Conservation (phyloP, 92 coral and sea anemone species). For the Epizoanthus ramosus region DNA sequence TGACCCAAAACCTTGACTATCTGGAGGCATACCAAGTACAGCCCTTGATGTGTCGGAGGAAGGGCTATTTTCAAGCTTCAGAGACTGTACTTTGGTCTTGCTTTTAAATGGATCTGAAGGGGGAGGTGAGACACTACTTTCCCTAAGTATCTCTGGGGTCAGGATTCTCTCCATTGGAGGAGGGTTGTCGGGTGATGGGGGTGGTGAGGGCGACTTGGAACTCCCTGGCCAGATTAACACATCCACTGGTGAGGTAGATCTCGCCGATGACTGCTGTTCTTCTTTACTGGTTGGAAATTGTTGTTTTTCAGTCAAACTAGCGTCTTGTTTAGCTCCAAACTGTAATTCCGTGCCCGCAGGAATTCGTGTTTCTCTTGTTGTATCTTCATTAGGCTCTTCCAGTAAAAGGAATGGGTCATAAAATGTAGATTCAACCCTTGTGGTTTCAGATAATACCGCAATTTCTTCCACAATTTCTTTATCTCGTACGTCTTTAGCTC, state of each 20-base stretch:
- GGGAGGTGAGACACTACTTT: neutral
- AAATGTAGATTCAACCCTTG: conserved; percentile 3
- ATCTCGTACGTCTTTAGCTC: neutral
- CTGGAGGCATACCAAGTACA: neutral
- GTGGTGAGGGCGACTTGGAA: conserved; percentile 30
- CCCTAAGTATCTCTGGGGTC: conserved; percentile 9
- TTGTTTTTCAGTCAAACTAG: neutral
- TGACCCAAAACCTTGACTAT: conserved; percentile 5
- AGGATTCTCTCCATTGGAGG: conserved; percentile 30
- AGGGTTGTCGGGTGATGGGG: conserved; percentile 23
- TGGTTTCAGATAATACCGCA: neutral
- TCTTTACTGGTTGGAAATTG: neutral
- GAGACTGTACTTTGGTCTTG: neutral
- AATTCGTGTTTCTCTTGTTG: neutral
- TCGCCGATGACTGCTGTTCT: neutral
- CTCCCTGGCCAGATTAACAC: neutral
- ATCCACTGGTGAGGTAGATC: neutral
- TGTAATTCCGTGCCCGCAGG: neutral
- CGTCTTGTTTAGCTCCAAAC: neutral
- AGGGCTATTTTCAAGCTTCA: neutral
- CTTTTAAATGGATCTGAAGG: neutral
- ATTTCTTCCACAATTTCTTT: conserved; percentile 23
- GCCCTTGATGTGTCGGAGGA: conserved; percentile 9
- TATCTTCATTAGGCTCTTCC: conserved; percentile 18
- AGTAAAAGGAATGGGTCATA: conserved; percentile 14